Evolutionary conservation across 2,113 vertebrate species (phyloP), one percentile per base, ranked within the genome.

Genomic region (Catharus minimus): DNA sequence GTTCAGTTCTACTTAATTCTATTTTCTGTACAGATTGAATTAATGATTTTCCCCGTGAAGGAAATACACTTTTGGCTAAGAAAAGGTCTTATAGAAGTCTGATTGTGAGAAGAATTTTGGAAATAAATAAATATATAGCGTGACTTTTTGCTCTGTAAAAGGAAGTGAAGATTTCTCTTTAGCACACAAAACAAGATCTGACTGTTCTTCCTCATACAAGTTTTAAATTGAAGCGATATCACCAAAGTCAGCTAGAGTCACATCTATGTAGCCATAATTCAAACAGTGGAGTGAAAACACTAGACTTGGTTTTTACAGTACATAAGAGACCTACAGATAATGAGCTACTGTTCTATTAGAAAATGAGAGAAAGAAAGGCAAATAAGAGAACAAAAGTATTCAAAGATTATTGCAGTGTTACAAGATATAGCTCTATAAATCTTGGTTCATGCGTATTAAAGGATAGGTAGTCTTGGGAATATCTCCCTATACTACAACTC

Each of bases 1-100:
- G 4, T 38, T 82, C 39, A 55, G 3, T 47, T 83, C 36, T 74
- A 28, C 12, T 56, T 27, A 47, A 26, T 6, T 22, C 13, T 56
- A 21, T 62, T 60, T 77, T 69, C 50, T 2, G 5, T 61, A 19
- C 5, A 50, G 24, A 12, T 27, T 1, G 12, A 38, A 9, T 62
- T 46, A 2, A 19, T 33, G 1, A 6, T 1, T 26, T 46, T 50
- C 23, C 5, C 11, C 2, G 3, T 13, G 12, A 41, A 21, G 65
- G 46, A 22, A 58, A 47, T 7, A 44, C 2, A 58, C 2, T 4
- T 57, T 5, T 27, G 18, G 5, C 46, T 38, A 57, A 44, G 38
- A 68, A 77, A 74, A 43, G 22, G 50, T 3, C 15, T 56, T 71
- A 13, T 2, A 27, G 28, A 69, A 81, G 11, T 20, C 52, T 64